Evolutionary conservation across 1,140 invertebrate species (phyloP), one percentile per base, ranked within the genome.

Genomic region (Leptinotarsa defecta): DNA sequence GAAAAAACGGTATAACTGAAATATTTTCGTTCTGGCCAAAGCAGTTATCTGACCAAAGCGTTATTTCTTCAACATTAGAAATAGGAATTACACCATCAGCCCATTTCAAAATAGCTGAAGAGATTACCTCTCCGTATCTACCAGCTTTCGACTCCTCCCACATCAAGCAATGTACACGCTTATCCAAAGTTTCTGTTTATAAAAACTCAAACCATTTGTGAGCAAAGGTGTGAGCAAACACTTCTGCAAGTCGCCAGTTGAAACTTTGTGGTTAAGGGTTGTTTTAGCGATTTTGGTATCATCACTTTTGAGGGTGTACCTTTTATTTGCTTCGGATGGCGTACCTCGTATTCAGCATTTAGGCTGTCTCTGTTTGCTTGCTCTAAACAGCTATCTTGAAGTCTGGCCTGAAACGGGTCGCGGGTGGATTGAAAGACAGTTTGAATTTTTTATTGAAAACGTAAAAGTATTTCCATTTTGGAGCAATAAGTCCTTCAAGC

Each of bases 51-150:
- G 64, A 65, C 64, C 20, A 65, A 5, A 65, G 19, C 13, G 5
- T 27, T 6, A 65, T 65, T 65, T 65, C 64, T 6, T 65, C 11
- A 65, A 68, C 34, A 8, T 68, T 13, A 13, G 67, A 68, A 68
- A 24, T 34, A 43, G 67, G 34, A 34, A 68, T 68, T 34, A 48
- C 22, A 48, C 0, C 4, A 13, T 17, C 22, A 19, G 67, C 27
- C 67, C 67, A 68, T 68, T 68, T 68, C 27, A 68, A 68, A 49
- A 48, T 68, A 68, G 67, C 43, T 43, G 13, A 68, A 6, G 67
- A 43, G 8, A 68, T 68, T 68, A n/a, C 13, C 43, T 49, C 43
- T 48, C 67, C 43, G 22, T n/a, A n/a, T 68, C 67, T 27, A 57
- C 67, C 43, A 68, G 24, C 67, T 68, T 68, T 43, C 11, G 24